Evolutionary conservation across 2,797 vertebrate genomes (phyloP), one percentile per base, ranked within the genome.

Genomic region (Avahi laniger): DNA sequence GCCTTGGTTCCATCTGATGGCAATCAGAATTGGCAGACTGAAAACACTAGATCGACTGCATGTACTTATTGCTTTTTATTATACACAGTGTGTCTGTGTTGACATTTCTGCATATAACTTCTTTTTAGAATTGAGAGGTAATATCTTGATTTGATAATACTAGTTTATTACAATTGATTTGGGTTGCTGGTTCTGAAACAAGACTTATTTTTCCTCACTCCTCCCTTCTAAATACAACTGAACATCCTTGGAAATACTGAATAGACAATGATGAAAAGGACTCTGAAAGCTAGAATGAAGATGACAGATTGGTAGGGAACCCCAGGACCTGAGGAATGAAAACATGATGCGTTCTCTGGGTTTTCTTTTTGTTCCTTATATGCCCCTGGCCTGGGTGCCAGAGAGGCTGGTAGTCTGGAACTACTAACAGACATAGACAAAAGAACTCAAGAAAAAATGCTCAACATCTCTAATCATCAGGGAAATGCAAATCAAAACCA

Each of bases 111-210:
- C 22, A 67, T 61, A 13, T 88, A 96, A 61, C 4, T 84, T 91
- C 48, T 85, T 89, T 63, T 84, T 50, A 18, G 63, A 85, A 81
- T 5, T 91, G 78, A 96, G 33, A 50, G 24, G 4, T 67, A 43
- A 59, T 52, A 22, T 61, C n/a, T 91, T 94, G 61, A 86, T 59
- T 72, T 87, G 63, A 79, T 93, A 83, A 79, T 59, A 52, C 18
- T 65, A 52, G 50, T 97, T 94, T 78, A 50, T 87, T 78, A 73
- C 83, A 87, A 82, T 65, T 43, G 48, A 50, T 57, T 72, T 92
- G 65, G 43, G 72, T 14, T 73, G 65, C 54, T 91, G 35, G 18
- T 73, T 91, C 41, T 91, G 41, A 59, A 94, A 90, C 15, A 59
- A 81, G 57, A 67, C 48, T 8, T 17, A 43, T 48, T 79, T 94